These are phyloP conservation scores for Bombus pascuorum DNA, from an alignment of 1,140 invertebrate genomes.

Conservation along the genomic window DNA sequence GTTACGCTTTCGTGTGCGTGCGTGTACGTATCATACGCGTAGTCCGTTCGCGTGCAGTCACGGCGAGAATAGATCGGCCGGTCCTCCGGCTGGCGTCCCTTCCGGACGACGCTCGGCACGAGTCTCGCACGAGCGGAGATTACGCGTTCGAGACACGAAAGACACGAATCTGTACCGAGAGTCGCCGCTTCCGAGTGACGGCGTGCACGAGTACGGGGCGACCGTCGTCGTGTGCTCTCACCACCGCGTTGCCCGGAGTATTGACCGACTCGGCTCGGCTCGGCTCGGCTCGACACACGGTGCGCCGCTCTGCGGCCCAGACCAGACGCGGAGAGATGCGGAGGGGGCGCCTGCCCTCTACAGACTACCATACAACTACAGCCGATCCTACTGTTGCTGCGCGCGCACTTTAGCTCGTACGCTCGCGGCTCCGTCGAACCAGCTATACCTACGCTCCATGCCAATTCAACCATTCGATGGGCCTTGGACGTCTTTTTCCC, in stretches of 20 bases:
- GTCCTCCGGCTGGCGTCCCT: neutral
- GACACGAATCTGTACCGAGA: conserved; percentile 21
- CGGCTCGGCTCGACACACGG: conserved; percentile 54
- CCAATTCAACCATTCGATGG: conserved; percentile 38
- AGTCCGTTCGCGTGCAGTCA: conserved; percentile 7
- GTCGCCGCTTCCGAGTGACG: conserved; percentile 47
- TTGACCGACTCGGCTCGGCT: conserved; percentile 73
- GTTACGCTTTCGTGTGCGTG: conserved; percentile 5
- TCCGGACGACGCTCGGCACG: neutral
- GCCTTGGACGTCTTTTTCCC: neutral
- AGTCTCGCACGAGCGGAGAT: neutral
- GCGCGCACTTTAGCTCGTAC: conserved; percentile 48
- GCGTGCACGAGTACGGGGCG: conserved; percentile 53
- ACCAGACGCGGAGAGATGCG: conserved; percentile 26
- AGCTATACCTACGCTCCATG: conserved; percentile 10
- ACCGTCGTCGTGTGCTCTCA: conserved; percentile 68
- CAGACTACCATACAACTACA: conserved; percentile 25
- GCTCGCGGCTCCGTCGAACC: conserved; percentile 5
- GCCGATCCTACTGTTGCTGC: conserved; percentile 29
- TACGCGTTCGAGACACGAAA: conserved; percentile 14
- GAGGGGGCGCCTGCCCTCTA: conserved; percentile 42
- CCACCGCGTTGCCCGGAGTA: conserved; percentile 75
- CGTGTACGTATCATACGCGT: conserved; percentile 12
- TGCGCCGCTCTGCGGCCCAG: conserved; percentile 41
- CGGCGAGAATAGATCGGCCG: conserved; percentile 8